A percentile compares a stretch with the other conserved stretches of the same genome.
These are phyloP conservation scores for Halesus radiatus DNA, from an alignment of 1,140 invertebrate species.

Conservation along the genomic window DNA sequence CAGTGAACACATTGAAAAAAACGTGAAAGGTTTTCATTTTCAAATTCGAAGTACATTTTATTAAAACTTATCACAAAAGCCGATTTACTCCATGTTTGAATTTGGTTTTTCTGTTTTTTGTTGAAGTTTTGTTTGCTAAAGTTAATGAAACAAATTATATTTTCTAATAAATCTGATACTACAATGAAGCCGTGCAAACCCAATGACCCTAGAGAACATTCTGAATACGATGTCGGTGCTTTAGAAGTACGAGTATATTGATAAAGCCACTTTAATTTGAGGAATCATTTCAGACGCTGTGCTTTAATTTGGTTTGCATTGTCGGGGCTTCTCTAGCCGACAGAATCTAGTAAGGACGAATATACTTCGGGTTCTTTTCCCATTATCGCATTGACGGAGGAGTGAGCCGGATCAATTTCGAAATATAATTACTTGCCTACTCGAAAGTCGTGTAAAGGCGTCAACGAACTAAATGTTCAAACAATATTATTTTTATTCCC, in stretches of 20 bases:
- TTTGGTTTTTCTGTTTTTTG: no score
- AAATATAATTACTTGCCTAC: slow-evolving; percentile 26
- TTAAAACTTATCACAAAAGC: no score
- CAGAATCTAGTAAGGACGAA: slow-evolving; percentile 52
- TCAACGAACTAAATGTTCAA: no score
- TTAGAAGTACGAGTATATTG: neutral
- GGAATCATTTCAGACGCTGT: slow-evolving; percentile 30
- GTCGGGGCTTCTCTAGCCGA: slow-evolving; percentile 42
- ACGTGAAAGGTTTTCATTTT: no score
- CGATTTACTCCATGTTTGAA: no score
- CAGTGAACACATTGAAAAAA: no score
- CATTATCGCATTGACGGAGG: slow-evolving; percentile 41
- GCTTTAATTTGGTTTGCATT: slow-evolving; percentile 56
- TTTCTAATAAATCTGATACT: slow-evolving; percentile 53
- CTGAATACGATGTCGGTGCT: slow-evolving; percentile 4
- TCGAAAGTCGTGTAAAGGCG: no score
- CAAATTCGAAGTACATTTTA: no score
- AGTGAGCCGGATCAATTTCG: neutral
- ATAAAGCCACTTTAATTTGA: slow-evolving; percentile 40
- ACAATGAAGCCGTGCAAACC: slow-evolving; percentile 39
- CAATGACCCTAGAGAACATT: slow-evolving; percentile 14
- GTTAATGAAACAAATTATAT: slow-evolving; percentile 37
- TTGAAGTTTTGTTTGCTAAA: neutral
- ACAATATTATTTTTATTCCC: no score
- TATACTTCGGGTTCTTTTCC: slow-evolving; percentile 45